phyloP scores from a whole-genome alignment of 2,113 vertebrate genomes.

The Oryzias melastigma region DNA sequence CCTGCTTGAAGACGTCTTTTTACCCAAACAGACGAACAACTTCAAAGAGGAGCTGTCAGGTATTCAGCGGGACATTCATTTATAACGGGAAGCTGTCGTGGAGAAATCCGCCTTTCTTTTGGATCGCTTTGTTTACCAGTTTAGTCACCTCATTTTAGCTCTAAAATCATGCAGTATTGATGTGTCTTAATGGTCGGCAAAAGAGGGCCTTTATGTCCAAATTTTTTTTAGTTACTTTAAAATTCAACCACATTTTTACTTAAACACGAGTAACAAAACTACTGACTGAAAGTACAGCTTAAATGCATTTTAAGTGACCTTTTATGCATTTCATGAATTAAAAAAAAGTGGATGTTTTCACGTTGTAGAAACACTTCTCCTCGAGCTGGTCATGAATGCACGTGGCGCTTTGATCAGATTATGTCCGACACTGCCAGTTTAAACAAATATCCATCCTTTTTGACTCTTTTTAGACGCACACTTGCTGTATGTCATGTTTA shows the following conservation, averaged over 20 bases:
- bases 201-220: neutral
- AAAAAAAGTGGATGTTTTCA: constrained; percentile 16
- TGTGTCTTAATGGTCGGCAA: constrained; percentile 2
- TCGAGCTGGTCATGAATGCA: too few species aligned
- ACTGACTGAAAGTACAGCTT: constrained; percentile 10
- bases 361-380: neutral
- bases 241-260: constrained; percentile 1
- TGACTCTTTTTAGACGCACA: constrained; percentile 1
- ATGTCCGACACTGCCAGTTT: constrained; percentile 11
- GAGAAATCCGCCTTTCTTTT: constrained; percentile 1
- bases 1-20: neutral
- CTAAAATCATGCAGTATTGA: constrained; percentile 1
- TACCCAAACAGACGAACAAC: constrained; percentile 3
- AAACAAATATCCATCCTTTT: constrained; percentile 5
- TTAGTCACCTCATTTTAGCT: constrained; percentile 13
- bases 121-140: constrained; percentile 3
- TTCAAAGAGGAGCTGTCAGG: constrained; percentile 16
- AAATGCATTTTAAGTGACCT: constrained; percentile 32
- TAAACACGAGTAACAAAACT: neutral
- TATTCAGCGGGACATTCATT: constrained; percentile 20
- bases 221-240: constrained; percentile 8
- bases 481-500: neutral
- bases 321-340: too few species aligned
- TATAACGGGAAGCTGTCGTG: constrained; percentile 2
- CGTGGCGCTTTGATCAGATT: neutral